Conservation (phyloP, 2,888 invertebrate genomes). For the Anticlea derivata region DNA sequence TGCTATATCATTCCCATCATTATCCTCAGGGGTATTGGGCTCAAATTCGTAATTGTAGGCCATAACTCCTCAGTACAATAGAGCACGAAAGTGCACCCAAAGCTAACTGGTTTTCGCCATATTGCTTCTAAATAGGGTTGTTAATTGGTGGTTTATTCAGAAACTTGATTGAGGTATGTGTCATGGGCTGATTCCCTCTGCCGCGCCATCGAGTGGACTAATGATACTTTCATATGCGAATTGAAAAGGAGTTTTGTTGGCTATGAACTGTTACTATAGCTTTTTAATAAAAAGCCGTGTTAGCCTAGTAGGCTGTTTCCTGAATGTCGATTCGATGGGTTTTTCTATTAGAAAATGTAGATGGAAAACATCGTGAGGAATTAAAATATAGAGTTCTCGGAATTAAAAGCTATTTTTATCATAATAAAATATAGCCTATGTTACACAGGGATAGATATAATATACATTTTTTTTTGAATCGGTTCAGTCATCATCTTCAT, state of each 20-base stretch:
- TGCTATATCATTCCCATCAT: neutral
- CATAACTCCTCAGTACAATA: neutral
- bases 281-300: too few relatives aligned
- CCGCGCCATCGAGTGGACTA: conserved; percentile 12
- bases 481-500: too few relatives aligned
- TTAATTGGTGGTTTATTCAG: conserved; percentile 10
- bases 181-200: conserved; percentile 21
- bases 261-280: neutral
- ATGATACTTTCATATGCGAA: conserved; percentile 17
- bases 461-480: too few relatives aligned
- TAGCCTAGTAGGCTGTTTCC: too few relatives aligned
- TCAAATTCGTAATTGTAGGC: neutral
- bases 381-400: too few relatives aligned
- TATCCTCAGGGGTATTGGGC: neutral
- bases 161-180: conserved; percentile 16
- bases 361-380: too few relatives aligned
- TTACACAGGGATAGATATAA: too few relatives aligned
- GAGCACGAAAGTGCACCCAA: neutral
- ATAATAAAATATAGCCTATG: too few relatives aligned
- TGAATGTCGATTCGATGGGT: too few relatives aligned
- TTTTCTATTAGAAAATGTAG: too few relatives aligned
- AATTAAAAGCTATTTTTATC: too few relatives aligned
- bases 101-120: neutral
- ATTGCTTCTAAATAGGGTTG: neutral
- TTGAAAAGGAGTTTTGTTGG: conserved; percentile 6